Base-by-base conservation (phyloP, 1,140 invertebrate species). In the Sipha flava region DNA sequence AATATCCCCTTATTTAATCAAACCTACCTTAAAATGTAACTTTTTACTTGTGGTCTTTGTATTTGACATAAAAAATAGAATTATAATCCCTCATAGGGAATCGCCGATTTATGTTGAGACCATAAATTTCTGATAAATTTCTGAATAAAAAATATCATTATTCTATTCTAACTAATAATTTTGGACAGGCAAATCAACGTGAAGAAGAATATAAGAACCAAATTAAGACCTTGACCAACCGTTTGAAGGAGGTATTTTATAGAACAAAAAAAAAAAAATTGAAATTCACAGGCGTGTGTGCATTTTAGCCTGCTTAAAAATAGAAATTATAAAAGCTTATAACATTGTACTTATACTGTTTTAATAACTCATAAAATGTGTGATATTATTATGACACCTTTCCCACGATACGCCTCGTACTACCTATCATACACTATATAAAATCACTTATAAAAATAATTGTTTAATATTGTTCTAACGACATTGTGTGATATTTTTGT, bases 131-230 rank as follows among this genome's bases (percentile, higher is more conserved):
- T n/a, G n/a, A n/a, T n/a, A n/a, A n/a, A n/a, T n/a, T n/a, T n/a
- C n/a, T n/a, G n/a, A n/a, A 34, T 34, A 14, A 57, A 26, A 26
- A 26, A 16, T 26, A 26, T 62, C 16, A 16, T 14, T 34, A 23
- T 66, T 66, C 10, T 21, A 70, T 70, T 59, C 52, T 57, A 57
- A 57, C 37, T 59, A 37, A 81, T 80, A 68, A 23, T 79, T 81
- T 79, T 85, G 83, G 81, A 81, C 91, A 98, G 97, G 95, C 97
- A 89, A 98, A 97, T 89, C 97, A 99, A 91, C 94, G 98, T 87
- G 98, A 99, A 89, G 98, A 99, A 90, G 96, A 98, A 87, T 99
- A 98, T 91, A 98, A 99, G 91, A 95, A 98, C 88, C 97, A 98
- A 90, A 99, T 99, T 91, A 98, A 98, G 91, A 97, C 95, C 87